Percentiles rank a stretch among this genome's conserved stretches.
These are phyloP conservation scores for Rhinolophus ferrumequinum DNA, from an alignment of 2,113 vertebrate species.

Conservation along the genomic window DNA sequence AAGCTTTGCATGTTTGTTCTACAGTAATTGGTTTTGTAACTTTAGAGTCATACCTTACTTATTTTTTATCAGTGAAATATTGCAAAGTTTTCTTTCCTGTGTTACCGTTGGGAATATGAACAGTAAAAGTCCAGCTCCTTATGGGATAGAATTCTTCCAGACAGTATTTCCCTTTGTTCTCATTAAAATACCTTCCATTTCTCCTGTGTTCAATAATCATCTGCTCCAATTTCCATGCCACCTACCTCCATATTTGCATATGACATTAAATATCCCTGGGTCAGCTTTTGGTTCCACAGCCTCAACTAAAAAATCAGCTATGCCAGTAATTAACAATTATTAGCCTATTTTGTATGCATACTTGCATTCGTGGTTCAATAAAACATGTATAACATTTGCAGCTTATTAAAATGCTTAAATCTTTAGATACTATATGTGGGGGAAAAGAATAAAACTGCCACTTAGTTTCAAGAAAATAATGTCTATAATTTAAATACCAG, in stretches of 20 bases:
- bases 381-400: neutral
- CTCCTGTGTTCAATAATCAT: neutral
- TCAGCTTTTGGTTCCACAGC: neutral
- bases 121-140: neutral
- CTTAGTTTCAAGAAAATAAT: neutral
- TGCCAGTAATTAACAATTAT: neutral
- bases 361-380: neutral
- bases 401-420: constrained; percentile 8
- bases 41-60: neutral
- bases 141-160: too few relatives aligned
- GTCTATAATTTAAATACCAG: neutral
- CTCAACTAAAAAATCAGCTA: neutral
- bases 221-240: fast-evolving
- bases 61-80: neutral
- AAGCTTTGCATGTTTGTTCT: neutral
- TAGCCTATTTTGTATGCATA: neutral
- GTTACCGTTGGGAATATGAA: neutral
- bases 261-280: too few relatives aligned
- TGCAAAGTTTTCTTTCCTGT: neutral
- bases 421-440: neutral
- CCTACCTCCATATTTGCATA: neutral
- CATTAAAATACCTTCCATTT: neutral
- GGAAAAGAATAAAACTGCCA: neutral
- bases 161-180: neutral
- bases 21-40: neutral